These are phyloP conservation scores for Cardiocondyla obscurior DNA, from an alignment of 1,140 invertebrate genomes.

Conservation along the genomic window DNA sequence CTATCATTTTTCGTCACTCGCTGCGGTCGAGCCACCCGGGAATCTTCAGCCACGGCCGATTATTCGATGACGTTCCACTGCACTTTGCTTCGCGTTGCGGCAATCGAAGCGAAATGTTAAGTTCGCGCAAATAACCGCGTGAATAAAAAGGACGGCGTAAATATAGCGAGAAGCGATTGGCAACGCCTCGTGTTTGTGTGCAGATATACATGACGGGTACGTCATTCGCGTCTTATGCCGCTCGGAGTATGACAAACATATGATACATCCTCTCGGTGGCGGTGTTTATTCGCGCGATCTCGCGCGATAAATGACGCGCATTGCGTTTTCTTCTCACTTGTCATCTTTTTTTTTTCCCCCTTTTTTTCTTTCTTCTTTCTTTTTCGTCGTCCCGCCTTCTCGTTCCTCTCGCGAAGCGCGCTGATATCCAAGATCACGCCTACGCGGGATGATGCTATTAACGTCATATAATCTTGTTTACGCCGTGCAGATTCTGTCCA, in stretches of 20 bases:
- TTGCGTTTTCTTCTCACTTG: neutral
- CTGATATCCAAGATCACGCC: neutral
- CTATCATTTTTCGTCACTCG: neutral
- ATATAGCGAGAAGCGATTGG: slow-evolving; percentile 32
- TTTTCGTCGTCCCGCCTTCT: neutral
- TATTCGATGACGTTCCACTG: neutral
- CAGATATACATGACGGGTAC: neutral
- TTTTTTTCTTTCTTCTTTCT: neutral
- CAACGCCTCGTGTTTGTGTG: slow-evolving; percentile 5
- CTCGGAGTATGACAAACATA: slow-evolving; percentile 23
- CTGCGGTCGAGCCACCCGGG: too few relatives aligned
- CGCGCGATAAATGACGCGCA: slow-evolving; percentile 47
- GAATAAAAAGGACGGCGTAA: slow-evolving; percentile 37
- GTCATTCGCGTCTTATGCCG: slow-evolving; percentile 5
- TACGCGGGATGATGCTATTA: neutral
- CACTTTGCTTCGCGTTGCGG: slow-evolving; percentile 13
- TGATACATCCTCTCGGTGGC: neutral
- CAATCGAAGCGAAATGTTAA: slow-evolving; percentile 21
- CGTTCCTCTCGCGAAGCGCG: too few relatives aligned
- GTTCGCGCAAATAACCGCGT: slow-evolving; percentile 13
- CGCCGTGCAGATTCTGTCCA: slow-evolving; percentile 5
- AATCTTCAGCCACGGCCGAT: too few relatives aligned
- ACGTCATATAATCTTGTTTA: neutral
- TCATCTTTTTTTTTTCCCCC: neutral
- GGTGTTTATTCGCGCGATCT: slow-evolving; percentile 43